These are phyloP conservation scores for Ursus arctos DNA, from an alignment of 2,113 vertebrate genomes.

Conservation along the genomic window DNA sequence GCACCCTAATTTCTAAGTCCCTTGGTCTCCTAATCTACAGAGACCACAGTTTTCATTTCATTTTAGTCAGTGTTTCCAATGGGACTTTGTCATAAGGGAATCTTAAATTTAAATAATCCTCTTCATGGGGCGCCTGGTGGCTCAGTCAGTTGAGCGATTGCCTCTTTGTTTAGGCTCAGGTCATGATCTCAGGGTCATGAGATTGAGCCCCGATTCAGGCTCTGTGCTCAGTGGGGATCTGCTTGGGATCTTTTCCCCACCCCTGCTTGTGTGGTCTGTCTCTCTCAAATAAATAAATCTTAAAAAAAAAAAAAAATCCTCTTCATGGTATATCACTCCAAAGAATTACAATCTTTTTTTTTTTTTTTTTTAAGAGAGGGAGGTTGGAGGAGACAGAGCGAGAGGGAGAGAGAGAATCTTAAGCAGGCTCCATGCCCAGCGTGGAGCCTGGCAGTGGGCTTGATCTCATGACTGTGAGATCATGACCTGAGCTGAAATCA, in stretches of 20 bases:
- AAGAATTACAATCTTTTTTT: background rate
- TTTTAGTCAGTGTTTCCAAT: background rate
- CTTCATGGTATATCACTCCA: background rate
- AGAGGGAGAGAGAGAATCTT: background rate
- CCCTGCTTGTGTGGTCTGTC: background rate
- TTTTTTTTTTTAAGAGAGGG: background rate
- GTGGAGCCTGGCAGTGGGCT: background rate
- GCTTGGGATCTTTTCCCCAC: background rate
- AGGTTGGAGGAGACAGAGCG: background rate
- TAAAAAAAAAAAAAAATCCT: background rate
- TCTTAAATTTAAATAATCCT: background rate
- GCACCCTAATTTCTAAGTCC: background rate
- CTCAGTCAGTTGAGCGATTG: background rate
- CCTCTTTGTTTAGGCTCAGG: background rate
- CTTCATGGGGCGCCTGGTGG: background rate
- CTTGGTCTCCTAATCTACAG: background rate
- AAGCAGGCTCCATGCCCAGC: background rate
- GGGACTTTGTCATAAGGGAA: background rate
- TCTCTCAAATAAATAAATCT: background rate
- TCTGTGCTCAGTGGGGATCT: background rate
- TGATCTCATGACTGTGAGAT: background rate
- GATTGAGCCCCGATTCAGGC: background rate
- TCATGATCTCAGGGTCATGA: background rate
- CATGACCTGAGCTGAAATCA: background rate
- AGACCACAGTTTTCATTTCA: background rate